Conservation (phyloP, 2,113 vertebrate genomes). For the Microcebus griseorufus region DNA sequence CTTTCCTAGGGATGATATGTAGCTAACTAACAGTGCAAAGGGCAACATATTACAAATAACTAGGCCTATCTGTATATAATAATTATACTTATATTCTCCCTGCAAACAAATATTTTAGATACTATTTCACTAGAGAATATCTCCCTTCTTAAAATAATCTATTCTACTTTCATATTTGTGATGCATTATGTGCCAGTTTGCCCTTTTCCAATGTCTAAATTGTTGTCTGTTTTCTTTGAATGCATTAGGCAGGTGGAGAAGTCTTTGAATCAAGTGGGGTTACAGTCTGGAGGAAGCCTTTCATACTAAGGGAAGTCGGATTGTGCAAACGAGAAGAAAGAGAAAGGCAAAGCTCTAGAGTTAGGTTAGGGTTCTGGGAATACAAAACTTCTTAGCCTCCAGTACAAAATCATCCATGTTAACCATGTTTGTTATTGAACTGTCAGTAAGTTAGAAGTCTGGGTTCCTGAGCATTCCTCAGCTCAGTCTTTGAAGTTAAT, state of each 20-base stretch:
- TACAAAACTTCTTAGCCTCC: background rate
- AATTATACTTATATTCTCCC: background rate
- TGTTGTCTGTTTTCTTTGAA: background rate
- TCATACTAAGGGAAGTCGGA: background rate
- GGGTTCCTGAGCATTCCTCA: background rate
- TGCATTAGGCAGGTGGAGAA: accelerated
- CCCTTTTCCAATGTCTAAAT: background rate
- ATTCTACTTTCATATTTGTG: background rate
- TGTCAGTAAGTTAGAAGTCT: background rate
- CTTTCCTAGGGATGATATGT: background rate
- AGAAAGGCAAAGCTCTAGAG: background rate
- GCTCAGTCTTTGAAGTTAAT: background rate
- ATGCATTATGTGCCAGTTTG: background rate
- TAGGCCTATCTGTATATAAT: background rate
- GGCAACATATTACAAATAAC: background rate
- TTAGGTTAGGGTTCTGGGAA: background rate
- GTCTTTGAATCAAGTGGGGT: background rate
- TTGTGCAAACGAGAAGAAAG: background rate
- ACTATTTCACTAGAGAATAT: background rate
- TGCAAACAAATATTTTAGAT: background rate
- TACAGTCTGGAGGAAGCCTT: background rate
- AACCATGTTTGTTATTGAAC: background rate
- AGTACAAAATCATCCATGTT: background rate
- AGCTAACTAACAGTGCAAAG: background rate
- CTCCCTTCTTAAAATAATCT: background rate